phyloP scores from a whole-genome alignment of 2,113 vertebrate species.

The Meles meles region DNA sequence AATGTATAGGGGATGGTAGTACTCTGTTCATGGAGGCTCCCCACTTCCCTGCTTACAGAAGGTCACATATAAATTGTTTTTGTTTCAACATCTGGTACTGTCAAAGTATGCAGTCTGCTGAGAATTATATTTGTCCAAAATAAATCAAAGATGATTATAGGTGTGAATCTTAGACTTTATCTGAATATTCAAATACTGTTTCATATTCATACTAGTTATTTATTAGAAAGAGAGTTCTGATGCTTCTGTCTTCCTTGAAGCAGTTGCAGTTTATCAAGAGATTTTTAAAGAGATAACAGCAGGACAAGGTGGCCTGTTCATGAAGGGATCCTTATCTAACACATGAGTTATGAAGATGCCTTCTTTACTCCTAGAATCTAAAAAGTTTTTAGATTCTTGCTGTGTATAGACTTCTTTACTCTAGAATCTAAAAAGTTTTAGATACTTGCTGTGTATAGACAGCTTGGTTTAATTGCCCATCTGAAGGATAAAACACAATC shows the following conservation, averaged over 20 bases:
- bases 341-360: not conserved
- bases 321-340: not conserved
- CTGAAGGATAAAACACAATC: not conserved
- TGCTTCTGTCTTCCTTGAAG: not conserved
- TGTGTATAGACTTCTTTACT: conserved; percentile 20
- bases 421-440: not conserved
- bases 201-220: not conserved
- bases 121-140: not conserved
- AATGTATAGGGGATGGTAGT: not conserved
- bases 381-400: not conserved
- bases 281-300: not conserved
- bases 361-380: not conserved
- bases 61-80: not conserved
- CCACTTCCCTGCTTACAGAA: not conserved
- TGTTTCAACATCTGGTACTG: not conserved
- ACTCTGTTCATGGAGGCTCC: not conserved
- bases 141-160: not conserved
- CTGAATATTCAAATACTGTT: conserved; percentile 15
- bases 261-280: not conserved
- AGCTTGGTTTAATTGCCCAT: not conserved
- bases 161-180: not conserved
- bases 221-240: not conserved
- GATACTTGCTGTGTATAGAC: not conserved
- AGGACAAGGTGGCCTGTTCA: not conserved
- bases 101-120: not conserved